Conservation (phyloP, 2,888 invertebrate species). For the Lymantria monacha region DNA sequence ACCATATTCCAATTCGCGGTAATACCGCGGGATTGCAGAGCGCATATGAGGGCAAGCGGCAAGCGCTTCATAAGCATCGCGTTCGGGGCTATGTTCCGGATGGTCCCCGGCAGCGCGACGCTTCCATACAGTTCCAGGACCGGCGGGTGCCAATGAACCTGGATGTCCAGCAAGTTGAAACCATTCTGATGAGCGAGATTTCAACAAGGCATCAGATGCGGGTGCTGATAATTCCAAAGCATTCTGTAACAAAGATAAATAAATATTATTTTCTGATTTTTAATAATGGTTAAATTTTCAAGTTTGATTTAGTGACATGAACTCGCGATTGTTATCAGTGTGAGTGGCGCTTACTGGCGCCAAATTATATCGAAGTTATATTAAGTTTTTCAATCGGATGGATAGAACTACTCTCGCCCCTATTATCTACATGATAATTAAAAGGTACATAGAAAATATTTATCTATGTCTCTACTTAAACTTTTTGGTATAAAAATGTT, state of each 20-base stretch:
- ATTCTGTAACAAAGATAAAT: slow-evolving; percentile 86
- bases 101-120: slow-evolving; percentile 88
- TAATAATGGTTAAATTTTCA: neutral
- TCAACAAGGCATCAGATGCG: slow-evolving; percentile 92
- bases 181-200: slow-evolving; percentile 88
- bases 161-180: slow-evolving; percentile 97
- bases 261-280: neutral
- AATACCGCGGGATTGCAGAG: slow-evolving; percentile 91
- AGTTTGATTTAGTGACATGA: no score
- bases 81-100: slow-evolving; percentile 87
- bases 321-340: no score
- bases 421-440: no score
- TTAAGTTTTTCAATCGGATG: no score
- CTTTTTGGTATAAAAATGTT: no score
- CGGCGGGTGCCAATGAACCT: slow-evolving; percentile 95
- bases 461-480: no score
- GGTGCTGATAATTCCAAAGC: slow-evolving; percentile 95
- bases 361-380: no score
- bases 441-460: no score
- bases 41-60: slow-evolving; percentile 87
- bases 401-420: no score
- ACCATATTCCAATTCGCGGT: slow-evolving; percentile 90
- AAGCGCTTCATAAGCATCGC: slow-evolving; percentile 90
- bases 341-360: no score
- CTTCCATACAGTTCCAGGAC: slow-evolving; percentile 97